Base-by-base conservation (phyloP, 2,113 vertebrate genomes). In the Scytalopus superciliaris region DNA sequence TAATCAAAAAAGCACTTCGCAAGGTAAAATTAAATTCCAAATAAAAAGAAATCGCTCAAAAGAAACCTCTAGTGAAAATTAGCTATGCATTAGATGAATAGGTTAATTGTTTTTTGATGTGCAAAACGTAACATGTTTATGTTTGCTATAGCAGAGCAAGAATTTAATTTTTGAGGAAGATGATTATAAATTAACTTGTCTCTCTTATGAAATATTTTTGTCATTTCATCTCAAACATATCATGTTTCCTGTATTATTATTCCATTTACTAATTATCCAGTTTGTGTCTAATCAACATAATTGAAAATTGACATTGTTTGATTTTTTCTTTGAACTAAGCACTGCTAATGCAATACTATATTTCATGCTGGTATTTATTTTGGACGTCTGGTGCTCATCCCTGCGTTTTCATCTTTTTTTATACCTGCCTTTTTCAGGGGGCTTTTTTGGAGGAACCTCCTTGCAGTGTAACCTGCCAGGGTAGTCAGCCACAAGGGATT, bases 241-340 rank as follows among this genome's bases (percentile, higher is more conserved):
- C 25, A 3, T 76, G 49, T 79, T 96, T 89, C 69, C 53, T 85
- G 30, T 82, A 33, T 91, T 89, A 79, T 91, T 95, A 90, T 80
- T 90, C 55, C 73, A 31, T 96, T 87, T 92, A 68, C 62, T 94
- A 82, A 95, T 96, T 93, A 94, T 21, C 40, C 21, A 57, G 78
- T 89, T 87, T 85, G 50, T 50, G 16, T 77, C 77, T 94, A 87
- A 94, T 94, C 66, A 87, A 35, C 74, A 11, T 84, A 95, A 91
- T 79, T 89, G 49, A 87, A 89, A 93, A 81, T 63, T 87, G 60
- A 79, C 73, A 27, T 59, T 14, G 49, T 56, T 90, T 72, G 45
- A 44, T 76, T 73, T 62, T 31, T 50, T 4, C 23, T 77, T 80
- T 84, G 44, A 86, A 77, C 42, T 80, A 19, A 42, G 12, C 8